Conservation (phyloP, 2,888 invertebrate genomes). For the Mesorhabditis belari region DNA sequence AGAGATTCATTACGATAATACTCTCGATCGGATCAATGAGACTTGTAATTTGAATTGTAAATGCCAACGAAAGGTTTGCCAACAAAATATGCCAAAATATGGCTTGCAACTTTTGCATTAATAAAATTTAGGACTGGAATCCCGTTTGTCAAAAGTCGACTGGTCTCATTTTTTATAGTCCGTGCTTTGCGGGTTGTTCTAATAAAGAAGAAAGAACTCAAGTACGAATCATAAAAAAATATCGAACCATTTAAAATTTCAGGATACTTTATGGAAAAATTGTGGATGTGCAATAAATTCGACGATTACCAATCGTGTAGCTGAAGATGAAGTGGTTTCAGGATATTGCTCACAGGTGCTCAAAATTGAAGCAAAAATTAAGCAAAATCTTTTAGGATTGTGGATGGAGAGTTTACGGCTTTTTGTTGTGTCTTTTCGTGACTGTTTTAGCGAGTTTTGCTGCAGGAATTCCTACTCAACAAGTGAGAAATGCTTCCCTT, state of each 20-base stretch:
- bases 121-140: conserved; percentile 33
- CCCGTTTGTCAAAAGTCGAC: conserved; percentile 40
- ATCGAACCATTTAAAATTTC: not conserved
- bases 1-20: not conserved
- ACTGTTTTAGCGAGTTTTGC: conserved; percentile 50
- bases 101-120: conserved; percentile 9
- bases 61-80: conserved; percentile 18
- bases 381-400: conserved; percentile 26
- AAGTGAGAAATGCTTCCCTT: conserved; percentile 17
- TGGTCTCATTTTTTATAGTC: conserved; percentile 45
- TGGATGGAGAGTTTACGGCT: conserved; percentile 38
- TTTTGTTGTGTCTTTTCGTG: conserved; percentile 45
- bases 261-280: not conserved
- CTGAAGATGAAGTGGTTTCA: not conserved
- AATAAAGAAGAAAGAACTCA: conserved; percentile 13
- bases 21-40: not conserved
- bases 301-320: not conserved
- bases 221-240: not conserved
- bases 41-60: conserved; percentile 39
- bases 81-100: not conserved
- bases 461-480: conserved; percentile 49
- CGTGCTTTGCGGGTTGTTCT: conserved; percentile 49
- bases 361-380: not conserved
- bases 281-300: too few relatives aligned
- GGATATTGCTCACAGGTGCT: not conserved